Conservation (phyloP, 2,888 invertebrate species). For the Dynastes grantii region DNA sequence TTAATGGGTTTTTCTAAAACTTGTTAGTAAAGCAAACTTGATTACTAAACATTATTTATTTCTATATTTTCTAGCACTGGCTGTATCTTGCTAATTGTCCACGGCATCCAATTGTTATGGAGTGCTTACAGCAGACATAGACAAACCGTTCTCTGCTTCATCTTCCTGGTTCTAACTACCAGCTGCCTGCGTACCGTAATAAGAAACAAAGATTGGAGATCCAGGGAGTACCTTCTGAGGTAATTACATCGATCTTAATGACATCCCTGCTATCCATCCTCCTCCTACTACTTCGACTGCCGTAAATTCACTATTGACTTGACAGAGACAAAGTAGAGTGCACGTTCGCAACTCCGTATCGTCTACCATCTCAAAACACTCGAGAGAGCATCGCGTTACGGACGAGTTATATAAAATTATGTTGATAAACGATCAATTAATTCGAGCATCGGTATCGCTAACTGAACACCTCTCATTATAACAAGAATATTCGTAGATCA, state of each 20-base stretch:
- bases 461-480: too few relatives aligned
- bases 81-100: conserved; percentile 83
- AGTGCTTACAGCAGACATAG: conserved; percentile 71
- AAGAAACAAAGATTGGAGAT: conserved; percentile 85
- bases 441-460: too few relatives aligned
- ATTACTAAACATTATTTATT: neutral
- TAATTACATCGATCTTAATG: conserved; percentile 64
- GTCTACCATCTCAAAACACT: too few relatives aligned
- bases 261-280: conserved; percentile 18
- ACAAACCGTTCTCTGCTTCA: conserved; percentile 72
- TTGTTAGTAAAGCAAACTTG: too few relatives aligned
- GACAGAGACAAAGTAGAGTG: conserved; percentile 19
- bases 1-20: too few relatives aligned
- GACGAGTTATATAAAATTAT: too few relatives aligned
- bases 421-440: too few relatives aligned
- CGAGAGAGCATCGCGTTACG: too few relatives aligned
- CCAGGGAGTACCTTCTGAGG: conserved; percentile 84
- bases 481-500: too few relatives aligned
- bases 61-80: conserved; percentile 79
- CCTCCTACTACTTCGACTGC: conserved; percentile 18
- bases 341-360: neutral
- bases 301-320: conserved; percentile 45
- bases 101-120: conserved; percentile 82
- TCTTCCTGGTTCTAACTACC: conserved; percentile 75
- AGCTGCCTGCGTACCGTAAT: conserved; percentile 79